Conservation (phyloP, 2,797 vertebrate species). For the Hafferia zeledoni region DNA sequence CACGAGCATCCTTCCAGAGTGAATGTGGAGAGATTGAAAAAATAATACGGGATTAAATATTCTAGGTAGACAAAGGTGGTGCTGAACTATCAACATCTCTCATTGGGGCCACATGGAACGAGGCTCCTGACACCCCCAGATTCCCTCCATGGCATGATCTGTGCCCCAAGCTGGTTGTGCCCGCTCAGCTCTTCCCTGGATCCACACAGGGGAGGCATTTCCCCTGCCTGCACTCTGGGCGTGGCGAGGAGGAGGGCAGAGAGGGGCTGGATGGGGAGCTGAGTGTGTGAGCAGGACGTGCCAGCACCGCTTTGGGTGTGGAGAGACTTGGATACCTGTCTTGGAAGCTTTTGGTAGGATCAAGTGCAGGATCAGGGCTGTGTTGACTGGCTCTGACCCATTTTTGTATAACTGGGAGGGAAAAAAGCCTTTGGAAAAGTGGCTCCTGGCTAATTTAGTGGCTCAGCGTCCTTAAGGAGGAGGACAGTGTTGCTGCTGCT, state of each 20-base stretch:
- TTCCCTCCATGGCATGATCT: fast-evolving
- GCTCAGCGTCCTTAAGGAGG: not conserved
- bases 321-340: not conserved
- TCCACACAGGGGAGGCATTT: not conserved
- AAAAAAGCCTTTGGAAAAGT: not conserved
- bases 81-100: constrained; percentile 4
- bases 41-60: not conserved
- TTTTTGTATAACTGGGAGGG: not conserved
- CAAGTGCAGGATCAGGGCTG: not conserved
- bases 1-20: constrained; percentile 69
- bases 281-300: not conserved
- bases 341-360: not conserved
- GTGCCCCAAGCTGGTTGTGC: not conserved
- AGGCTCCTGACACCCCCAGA: not conserved
- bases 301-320: fast-evolving
- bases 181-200: not conserved
- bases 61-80: constrained; percentile 69
- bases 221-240: not conserved
- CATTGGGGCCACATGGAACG: fast-evolving
- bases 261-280: not conserved
- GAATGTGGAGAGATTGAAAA: constrained; percentile 62
- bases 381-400: not conserved
- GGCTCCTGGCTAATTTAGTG: not conserved
- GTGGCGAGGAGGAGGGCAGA: not conserved
- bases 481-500: not conserved